Evolutionary conservation across 2,113 vertebrate species (phyloP).

Genomic region (Vidua macroura): DNA sequence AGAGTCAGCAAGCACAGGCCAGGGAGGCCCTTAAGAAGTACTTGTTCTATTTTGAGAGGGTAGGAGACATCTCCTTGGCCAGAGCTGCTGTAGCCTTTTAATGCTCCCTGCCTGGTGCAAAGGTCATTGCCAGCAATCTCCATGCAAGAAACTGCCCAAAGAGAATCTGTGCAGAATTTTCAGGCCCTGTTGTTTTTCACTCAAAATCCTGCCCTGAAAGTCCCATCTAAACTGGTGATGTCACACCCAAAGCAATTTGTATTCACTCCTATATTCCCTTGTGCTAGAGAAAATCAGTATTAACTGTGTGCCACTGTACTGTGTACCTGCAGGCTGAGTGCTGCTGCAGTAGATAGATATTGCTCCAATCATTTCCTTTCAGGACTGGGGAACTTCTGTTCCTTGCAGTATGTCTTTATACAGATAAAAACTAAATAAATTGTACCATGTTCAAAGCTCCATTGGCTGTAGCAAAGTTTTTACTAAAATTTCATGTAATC

Average conservation of each 20-base stretch:
- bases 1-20: conserved; percentile 99
- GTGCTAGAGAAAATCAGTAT: neutral
- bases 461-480: neutral
- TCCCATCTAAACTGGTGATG: neutral
- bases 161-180: conserved; percentile 16
- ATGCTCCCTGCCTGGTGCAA: conserved; percentile 63
- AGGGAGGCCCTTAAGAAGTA: conserved; percentile 99
- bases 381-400: neutral
- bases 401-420: neutral
- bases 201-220: neutral
- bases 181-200: neutral
- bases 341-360: neutral
- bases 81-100: conserved; percentile 67
- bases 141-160: conserved; percentile 21
- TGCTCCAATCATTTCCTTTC: neutral
- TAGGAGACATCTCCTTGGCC: conserved; percentile 71
- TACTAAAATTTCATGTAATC: neutral
- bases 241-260: neutral
- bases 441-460: neutral
- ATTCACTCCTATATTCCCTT: neutral
- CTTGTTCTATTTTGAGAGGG: conserved; percentile 99
- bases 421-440: neutral
- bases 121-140: conserved; percentile 57
- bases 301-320: neutral
- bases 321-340: neutral